Percentiles rank a stretch among this genome's conserved stretches.
Conservation (phyloP, 2,888 invertebrate genomes). For the Tenodera sinensis region DNA sequence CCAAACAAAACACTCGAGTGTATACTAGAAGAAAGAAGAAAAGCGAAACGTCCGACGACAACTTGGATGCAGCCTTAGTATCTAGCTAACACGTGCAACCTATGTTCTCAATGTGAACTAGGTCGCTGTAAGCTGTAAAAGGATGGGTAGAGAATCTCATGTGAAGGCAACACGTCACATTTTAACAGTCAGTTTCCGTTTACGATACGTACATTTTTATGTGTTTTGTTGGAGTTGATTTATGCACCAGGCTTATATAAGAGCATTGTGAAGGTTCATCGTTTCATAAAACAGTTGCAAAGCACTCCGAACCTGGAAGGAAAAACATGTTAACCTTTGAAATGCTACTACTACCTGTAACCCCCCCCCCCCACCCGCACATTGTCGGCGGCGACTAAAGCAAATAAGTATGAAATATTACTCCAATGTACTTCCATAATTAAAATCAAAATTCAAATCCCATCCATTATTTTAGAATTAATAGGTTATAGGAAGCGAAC, state of each 20-base stretch:
- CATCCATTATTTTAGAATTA: constrained; percentile 5
- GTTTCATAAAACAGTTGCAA: not conserved
- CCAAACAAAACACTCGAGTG: too few relatives aligned
- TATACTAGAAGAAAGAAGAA: too few relatives aligned
- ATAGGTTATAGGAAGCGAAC: not conserved
- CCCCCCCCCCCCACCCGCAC: not conserved
- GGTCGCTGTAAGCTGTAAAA: too few relatives aligned
- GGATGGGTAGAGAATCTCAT: too few relatives aligned
- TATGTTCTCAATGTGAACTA: too few relatives aligned
- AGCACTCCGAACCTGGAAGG: not conserved
- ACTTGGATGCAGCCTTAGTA: too few relatives aligned
- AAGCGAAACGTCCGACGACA: too few relatives aligned
- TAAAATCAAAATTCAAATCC: constrained; percentile 16
- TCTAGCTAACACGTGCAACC: too few relatives aligned
- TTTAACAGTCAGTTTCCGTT: too few relatives aligned
- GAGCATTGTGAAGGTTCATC: not conserved
- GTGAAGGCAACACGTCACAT: too few relatives aligned
- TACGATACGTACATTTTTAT: too few relatives aligned
- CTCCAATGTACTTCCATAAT: not conserved
- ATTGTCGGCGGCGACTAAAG: not conserved
- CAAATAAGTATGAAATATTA: constrained; percentile 8
- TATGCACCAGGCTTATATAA: not conserved
- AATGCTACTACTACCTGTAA: not conserved
- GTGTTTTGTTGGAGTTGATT: too few relatives aligned
- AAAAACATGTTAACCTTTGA: not conserved